A percentile compares a stretch with the other conserved stretches of the same genome.
Conservation (phyloP, 1,140 invertebrate species). For the Dendroctonus ponderosae region DNA sequence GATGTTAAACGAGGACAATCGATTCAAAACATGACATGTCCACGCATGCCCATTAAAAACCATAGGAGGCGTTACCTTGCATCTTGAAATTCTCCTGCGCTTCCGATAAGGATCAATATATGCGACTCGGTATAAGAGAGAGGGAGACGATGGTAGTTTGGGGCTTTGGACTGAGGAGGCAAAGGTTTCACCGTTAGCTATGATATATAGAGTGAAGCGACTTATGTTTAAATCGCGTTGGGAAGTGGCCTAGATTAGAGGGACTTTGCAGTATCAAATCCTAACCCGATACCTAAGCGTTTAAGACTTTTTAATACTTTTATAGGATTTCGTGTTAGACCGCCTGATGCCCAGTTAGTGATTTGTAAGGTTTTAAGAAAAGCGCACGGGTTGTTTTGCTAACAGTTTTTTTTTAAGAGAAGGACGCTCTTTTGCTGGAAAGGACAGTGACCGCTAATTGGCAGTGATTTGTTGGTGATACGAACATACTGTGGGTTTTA, state of each 20-base stretch:
- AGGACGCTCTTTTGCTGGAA: too few species aligned
- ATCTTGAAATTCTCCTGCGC: conserved; percentile 35
- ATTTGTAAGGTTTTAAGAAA: conserved; percentile 48
- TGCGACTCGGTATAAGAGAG: conserved; percentile 8
- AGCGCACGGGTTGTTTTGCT: conserved; percentile 7
- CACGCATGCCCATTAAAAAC: conserved; percentile 45
- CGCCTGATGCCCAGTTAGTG: conserved; percentile 43
- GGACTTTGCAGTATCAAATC: conserved; percentile 52
- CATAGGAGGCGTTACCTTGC: conserved; percentile 41
- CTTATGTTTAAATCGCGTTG: conserved; percentile 66
- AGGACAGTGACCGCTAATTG: too few species aligned
- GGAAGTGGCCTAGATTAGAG: conserved; percentile 68
- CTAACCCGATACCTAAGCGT: conserved; percentile 51
- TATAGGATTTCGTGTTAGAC: conserved; percentile 48
- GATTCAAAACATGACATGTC: conserved; percentile 38
- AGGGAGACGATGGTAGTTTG: conserved; percentile 14
- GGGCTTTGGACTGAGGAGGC: conserved; percentile 37
- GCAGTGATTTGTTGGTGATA: too few species aligned
- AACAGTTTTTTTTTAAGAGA: too few species aligned
- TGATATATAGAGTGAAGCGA: conserved; percentile 67
- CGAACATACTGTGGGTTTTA: too few species aligned
- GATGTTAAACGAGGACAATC: conserved; percentile 27
- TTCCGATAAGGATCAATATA: conserved; percentile 28
- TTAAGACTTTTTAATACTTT: conserved; percentile 55
- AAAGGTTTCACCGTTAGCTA: conserved; percentile 47